Base-by-base conservation (phyloP, 1,140 invertebrate species). In the Trichomalopsis sarcophagae region DNA sequence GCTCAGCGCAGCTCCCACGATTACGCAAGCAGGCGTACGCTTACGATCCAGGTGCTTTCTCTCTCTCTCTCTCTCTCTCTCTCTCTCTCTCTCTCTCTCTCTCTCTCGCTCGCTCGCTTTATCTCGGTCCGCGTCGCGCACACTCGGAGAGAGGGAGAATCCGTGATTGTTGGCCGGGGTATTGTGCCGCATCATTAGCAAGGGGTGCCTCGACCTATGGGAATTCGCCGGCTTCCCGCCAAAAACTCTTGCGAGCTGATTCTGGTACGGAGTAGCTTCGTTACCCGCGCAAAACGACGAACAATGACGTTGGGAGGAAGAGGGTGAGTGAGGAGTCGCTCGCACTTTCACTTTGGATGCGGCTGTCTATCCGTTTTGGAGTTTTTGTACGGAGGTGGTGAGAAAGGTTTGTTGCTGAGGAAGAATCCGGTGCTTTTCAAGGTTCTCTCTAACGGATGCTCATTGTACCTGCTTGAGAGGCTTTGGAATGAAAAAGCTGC, bases 1-100 rank as follows among this genome's bases (percentile, higher is more conserved):
- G 55, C 55, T 62, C 55, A n/a, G 17, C 55, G 80, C 68, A 68
- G 89, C 89, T 90, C 89, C 89, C 89, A 90, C 89, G 89, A 89
- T 89, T 88, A 85, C 74, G 84, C 80, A 82, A n/a, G 66, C 69
- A 44, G 75, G 69, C 75, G 40, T 86, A 84, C 80, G 85, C 4
- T 3, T 9, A 5, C 62, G 27, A 14, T 84, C 88, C 89, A 90
- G 89, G 89, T 90, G 89, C 66, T 74, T 40, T 85, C 40, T 5
- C 30, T 71, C 82, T n/a, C 7, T 62, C 62, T 3, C 68, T 62
- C 30, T 50, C 66, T 30, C 44, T 62, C 27, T 62, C 40, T 50
- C 9, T 11, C 81, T 27, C 66, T 74, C 30, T 23, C 30, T 84
- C 73, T 13, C 77, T 84, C 36, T 62, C 62, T 3, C 68, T 62